These are phyloP conservation scores for Balaenoptera acutorostrata DNA, from an alignment of 2,113 vertebrate genomes.

Conservation along the genomic window DNA sequence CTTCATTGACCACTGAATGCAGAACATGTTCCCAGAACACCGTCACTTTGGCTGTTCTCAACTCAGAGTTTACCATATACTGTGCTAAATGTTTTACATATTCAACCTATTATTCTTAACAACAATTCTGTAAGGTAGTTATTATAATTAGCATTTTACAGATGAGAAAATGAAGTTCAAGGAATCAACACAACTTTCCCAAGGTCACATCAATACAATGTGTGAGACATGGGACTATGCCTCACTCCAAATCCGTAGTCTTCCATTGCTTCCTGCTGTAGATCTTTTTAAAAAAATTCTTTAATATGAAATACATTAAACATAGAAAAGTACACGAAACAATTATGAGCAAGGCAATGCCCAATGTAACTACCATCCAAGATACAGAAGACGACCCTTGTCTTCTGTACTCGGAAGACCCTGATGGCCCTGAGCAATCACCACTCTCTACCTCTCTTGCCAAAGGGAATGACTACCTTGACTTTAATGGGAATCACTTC, in stretches of 20 bases:
- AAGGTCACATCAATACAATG: neutral
- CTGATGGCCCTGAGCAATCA: neutral
- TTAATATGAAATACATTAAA: neutral
- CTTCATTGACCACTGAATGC: neutral
- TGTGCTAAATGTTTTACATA: neutral
- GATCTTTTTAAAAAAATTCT: neutral
- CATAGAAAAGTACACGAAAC: neutral
- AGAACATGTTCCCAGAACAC: neutral
- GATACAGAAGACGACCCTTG: neutral
- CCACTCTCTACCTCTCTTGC: neutral
- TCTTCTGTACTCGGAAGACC: neutral
- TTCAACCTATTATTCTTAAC: neutral
- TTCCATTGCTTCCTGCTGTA: neutral
- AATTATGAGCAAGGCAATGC: neutral
- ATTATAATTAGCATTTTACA: neutral
- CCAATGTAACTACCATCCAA: neutral
- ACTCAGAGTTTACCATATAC: neutral
- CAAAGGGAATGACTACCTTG: neutral
- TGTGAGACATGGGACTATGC: neutral
- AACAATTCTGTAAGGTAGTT: neutral
- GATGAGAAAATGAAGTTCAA: neutral
- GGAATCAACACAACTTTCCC: neutral
- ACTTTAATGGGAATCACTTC: neutral
- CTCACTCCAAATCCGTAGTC: neutral
- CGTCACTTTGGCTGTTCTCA: neutral